Evolutionary conservation across 1,140 invertebrate species (phyloP).

Genomic region (Venustaconcha ellipsiformis): DNA sequence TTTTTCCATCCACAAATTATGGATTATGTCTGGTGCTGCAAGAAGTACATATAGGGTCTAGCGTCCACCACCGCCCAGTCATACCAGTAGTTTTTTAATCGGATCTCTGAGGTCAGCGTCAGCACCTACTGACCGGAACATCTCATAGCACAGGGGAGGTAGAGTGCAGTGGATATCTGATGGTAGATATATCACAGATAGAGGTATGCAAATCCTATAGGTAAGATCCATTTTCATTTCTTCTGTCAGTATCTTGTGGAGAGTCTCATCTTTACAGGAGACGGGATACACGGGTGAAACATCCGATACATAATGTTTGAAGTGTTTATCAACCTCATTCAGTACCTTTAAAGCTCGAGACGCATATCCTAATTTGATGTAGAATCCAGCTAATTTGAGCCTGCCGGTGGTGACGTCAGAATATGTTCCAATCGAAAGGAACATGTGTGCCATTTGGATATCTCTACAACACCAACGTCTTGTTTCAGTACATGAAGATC

Average conservation of each 20-base stretch:
- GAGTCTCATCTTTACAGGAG: not conserved
- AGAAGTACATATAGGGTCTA: not conserved
- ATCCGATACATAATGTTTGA: not conserved
- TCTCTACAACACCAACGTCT: no score
- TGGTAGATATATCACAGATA: not conserved
- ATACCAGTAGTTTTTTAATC: not conserved
- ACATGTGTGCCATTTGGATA: no score
- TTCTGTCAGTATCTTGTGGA: no score
- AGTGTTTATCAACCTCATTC: not conserved
- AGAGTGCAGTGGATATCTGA: not conserved
- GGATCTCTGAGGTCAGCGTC: not conserved
- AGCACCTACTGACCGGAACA: not conserved
- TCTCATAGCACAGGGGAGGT: not conserved
- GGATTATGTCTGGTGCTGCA: not conserved
- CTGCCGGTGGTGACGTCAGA: no score
- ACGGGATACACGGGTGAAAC: not conserved
- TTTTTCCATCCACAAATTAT: not conserved
- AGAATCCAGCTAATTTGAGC: not conserved
- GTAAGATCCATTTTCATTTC: no score
- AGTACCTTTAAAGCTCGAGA: not conserved
- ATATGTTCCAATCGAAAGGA: no score
- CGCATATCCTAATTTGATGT: not conserved
- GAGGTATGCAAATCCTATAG: not conserved
- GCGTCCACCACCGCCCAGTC: conserved; percentile 3
- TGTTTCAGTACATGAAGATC: no score